phyloP scores from a whole-genome alignment of 2,113 vertebrate genomes.

The Sterrhoptilus dennistouni region DNA sequence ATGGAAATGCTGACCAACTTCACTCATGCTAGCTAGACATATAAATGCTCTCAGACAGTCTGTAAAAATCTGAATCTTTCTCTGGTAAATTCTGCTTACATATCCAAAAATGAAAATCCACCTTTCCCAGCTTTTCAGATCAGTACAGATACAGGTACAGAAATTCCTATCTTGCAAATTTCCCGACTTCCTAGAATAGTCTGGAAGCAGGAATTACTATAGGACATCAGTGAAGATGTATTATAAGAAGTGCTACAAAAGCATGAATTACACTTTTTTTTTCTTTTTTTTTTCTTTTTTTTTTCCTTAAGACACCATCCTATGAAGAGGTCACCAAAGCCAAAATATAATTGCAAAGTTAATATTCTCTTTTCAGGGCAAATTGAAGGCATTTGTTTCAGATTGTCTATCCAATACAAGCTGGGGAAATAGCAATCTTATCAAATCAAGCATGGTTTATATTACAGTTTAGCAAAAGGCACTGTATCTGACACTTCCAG shows the following conservation, averaged over 20 bases:
- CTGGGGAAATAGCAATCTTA: background rate
- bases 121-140: background rate
- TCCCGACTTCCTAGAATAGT: constrained; percentile 20
- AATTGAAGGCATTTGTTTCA: constrained; percentile 34
- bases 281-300: background rate
- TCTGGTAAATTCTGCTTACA: background rate
- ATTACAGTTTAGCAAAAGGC: constrained; percentile 11
- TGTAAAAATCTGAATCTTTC: background rate
- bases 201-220: constrained; percentile 4
- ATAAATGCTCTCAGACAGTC: background rate
- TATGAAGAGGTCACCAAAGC: background rate
- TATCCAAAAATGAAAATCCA: background rate
- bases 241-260: background rate
- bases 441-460: background rate
- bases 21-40: background rate
- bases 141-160: background rate
- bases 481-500: background rate
- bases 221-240: background rate
- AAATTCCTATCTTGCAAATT: constrained; percentile 9
- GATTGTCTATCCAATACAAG: background rate
- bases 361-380: constrained; percentile 14
- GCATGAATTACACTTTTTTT: background rate
- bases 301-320: background rate
- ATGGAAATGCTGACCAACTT: constrained; percentile 45
- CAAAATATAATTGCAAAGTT: background rate